Conservation (phyloP, 2,888 invertebrate species). For the Hedychridium roseum region DNA sequence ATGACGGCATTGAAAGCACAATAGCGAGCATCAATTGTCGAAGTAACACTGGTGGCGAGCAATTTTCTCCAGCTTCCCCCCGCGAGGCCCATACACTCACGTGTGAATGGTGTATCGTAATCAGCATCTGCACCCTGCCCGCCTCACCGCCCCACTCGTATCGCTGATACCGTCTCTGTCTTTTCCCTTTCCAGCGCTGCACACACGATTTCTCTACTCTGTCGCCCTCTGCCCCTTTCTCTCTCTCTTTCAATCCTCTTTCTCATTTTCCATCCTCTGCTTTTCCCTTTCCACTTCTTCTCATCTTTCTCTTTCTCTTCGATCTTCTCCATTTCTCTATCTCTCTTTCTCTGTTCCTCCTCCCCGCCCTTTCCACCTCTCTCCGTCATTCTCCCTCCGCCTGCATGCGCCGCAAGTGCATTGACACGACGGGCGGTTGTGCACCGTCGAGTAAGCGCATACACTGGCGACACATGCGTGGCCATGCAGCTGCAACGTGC, state of each 20-base stretch:
- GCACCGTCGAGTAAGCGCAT: conserved; percentile 12
- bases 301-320: not conserved
- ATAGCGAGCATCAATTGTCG: conserved; percentile 24
- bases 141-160: not conserved
- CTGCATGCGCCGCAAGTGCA: conserved; percentile 18
- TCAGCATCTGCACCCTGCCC: conserved; percentile 1
- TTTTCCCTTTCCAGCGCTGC: not conserved
- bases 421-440: conserved; percentile 22
- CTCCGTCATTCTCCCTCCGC: not conserved
- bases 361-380: not conserved
- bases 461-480: conserved; percentile 2
- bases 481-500: too few relatives aligned
- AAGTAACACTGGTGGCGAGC: conserved; percentile 16
- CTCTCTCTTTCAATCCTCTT: not conserved
- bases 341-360: not conserved
- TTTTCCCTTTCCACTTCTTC: not conserved
- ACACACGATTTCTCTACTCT: not conserved
- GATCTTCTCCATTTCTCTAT: too few relatives aligned
- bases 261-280: too few relatives aligned
- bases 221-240: not conserved
- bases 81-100: conserved; percentile 5
- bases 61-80: too few relatives aligned
- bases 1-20: not conserved
- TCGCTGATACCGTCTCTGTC: not conserved
- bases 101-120: conserved; percentile 9